Evolutionary conservation across 2,888 invertebrate genomes (phyloP).

Genomic region (Artemia sp.): DNA sequence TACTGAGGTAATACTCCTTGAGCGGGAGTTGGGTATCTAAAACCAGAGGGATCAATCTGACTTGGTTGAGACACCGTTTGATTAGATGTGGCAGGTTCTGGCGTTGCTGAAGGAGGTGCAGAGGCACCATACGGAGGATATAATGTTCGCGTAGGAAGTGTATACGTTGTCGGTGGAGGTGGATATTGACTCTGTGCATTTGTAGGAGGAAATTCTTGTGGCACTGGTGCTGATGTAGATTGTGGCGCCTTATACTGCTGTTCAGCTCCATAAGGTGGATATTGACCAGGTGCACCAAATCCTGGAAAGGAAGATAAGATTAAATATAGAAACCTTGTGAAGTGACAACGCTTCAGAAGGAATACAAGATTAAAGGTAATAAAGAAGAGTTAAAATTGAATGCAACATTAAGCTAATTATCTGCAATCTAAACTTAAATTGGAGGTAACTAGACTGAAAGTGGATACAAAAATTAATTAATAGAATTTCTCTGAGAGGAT

Average conservation of each 20-base stretch:
- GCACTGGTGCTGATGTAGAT: not conserved
- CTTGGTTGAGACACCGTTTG: not conserved
- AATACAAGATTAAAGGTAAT: slow-evolving; percentile 19
- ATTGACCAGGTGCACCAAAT: not conserved
- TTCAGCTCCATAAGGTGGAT: not conserved
- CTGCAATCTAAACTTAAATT: too few species aligned
- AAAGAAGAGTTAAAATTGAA: too few species aligned
- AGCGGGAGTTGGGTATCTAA: slow-evolving; percentile 20
- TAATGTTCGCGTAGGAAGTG: not conserved
- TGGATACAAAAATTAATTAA: too few species aligned
- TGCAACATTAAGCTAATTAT: too few species aligned
- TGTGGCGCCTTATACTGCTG: not conserved
- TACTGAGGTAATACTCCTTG: slow-evolving; percentile 16
- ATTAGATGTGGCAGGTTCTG: not conserved
- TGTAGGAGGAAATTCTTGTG: not conserved
- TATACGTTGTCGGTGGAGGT: not conserved
- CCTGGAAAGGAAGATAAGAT: not conserved
- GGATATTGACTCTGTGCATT: slow-evolving; percentile 13
- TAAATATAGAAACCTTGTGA: not conserved
- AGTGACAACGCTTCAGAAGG: slow-evolving; percentile 22
- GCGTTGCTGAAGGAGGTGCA: not conserved
- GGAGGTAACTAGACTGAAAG: too few species aligned
- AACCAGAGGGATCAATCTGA: slow-evolving; percentile 26
- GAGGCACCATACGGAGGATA: not conserved
- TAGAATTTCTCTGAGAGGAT: too few species aligned